phyloP scores from a whole-genome alignment of 2,113 vertebrate genomes.

The Sinocyclocheilus maitianheensis region DNA sequence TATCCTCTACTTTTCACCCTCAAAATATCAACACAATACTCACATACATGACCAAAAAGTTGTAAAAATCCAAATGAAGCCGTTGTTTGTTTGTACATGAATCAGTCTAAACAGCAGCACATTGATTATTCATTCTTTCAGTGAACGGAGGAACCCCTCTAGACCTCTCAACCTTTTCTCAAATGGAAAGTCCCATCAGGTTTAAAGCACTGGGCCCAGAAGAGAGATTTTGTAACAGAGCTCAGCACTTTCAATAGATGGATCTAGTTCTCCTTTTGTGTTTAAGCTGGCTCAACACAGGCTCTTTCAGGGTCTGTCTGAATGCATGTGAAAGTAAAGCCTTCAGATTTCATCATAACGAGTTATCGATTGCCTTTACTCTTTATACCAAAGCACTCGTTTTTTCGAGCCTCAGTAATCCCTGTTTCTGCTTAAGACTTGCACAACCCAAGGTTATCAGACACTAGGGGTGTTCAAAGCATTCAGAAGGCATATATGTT shows the following conservation, averaged over 20 bases:
- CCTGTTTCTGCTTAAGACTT: not conserved
- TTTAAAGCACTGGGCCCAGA: not conserved
- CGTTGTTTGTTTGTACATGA: not conserved
- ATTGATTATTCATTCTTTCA: not conserved
- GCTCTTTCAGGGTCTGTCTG: slow-evolving; percentile 10
- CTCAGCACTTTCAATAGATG: not conserved
- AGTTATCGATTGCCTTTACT: slow-evolving; percentile 35
- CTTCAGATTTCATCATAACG: slow-evolving; percentile 47
- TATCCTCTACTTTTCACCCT: too few relatives aligned
- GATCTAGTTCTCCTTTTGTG: slow-evolving; percentile 17
- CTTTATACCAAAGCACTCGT: not conserved
- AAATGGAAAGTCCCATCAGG: not conserved
- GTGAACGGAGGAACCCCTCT: too few relatives aligned
- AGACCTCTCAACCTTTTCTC: not conserved
- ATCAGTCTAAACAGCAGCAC: not conserved
- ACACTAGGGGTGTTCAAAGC: not conserved
- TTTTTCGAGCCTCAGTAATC: not conserved
- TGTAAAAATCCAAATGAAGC: not conserved
- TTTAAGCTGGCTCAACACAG: not conserved
- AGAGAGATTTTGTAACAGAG: not conserved
- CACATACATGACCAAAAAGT: not conserved
- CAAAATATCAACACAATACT: not conserved
- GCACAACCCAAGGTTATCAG: not conserved
- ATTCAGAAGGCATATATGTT: not conserved
- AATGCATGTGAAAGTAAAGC: slow-evolving; percentile 22